These are phyloP conservation scores for Sardinella longiceps DNA, from an alignment of 2,797 vertebrate species.

Conservation along the genomic window DNA sequence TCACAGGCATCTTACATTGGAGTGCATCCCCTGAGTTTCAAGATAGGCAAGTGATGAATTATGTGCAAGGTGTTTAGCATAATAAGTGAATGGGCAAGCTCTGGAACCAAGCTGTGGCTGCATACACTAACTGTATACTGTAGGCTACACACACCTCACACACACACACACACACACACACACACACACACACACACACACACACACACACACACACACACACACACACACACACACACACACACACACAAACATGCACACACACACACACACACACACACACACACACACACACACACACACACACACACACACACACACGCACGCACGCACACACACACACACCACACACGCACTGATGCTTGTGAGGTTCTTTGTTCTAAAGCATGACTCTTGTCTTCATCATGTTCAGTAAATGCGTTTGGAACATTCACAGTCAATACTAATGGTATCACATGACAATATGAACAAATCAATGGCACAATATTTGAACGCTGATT, in stretches of 20 bases:
- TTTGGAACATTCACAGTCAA: not conserved
- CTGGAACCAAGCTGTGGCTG: not conserved
- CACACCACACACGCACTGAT: not conserved
- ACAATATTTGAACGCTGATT: not conserved
- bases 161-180: not conserved
- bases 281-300: not conserved
- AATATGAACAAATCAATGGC: slow-evolving; percentile 2
- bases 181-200: slow-evolving; percentile 4
- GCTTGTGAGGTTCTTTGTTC: not conserved
- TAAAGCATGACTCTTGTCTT: not conserved
- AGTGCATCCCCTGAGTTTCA: slow-evolving; percentile 32
- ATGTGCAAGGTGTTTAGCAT: not conserved
- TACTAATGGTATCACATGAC: slow-evolving; percentile 11
- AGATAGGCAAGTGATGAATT: not conserved
- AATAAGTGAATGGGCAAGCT: not conserved
- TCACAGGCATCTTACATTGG: slow-evolving; percentile 54
- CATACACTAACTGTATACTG: not conserved
- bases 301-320: not conserved
- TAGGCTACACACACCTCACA: not conserved
- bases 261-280: not conserved
- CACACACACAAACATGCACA: not conserved
- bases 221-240: not conserved
- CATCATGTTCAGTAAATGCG: not conserved
- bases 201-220: slow-evolving; percentile 21
- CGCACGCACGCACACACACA: not conserved